Evolutionary conservation across 2,888 invertebrate species (phyloP).

Genomic region (Nephrotoma appendiculata): DNA sequence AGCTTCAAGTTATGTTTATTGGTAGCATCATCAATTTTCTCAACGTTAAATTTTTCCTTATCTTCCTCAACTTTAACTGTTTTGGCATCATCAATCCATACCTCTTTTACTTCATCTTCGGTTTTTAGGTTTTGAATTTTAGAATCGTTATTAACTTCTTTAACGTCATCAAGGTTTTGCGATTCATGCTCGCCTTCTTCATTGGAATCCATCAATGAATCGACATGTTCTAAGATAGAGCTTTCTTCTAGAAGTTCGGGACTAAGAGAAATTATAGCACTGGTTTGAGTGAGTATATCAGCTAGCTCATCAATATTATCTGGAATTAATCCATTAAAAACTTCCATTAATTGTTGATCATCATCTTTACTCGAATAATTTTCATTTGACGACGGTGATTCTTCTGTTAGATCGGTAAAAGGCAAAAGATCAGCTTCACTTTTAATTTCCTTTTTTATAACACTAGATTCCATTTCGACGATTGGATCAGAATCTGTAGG

Average conservation of each 20-base stretch:
- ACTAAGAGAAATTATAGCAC: constrained; percentile 16
- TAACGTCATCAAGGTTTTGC: not conserved
- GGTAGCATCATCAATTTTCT: constrained; percentile 16
- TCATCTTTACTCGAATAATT: constrained; percentile 19
- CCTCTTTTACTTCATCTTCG: constrained; percentile 10
- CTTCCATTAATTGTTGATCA: constrained; percentile 27
- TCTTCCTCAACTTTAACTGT: constrained; percentile 17
- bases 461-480: constrained; percentile 9
- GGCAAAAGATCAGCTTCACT: not conserved
- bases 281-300: constrained; percentile 22
- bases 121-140: constrained; percentile 2
- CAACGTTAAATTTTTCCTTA: constrained; percentile 17
- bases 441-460: not conserved
- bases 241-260: constrained; percentile 25
- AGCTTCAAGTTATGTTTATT: not conserved
- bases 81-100: constrained; percentile 10
- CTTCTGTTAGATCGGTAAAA: not conserved
- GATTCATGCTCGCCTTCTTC: constrained; percentile 12
- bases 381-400: not conserved
- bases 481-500: constrained; percentile 24
- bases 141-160: constrained; percentile 2
- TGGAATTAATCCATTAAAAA: constrained; percentile 24
- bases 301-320: constrained; percentile 30
- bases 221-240: constrained; percentile 25
- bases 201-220: constrained; percentile 16